Base-by-base conservation (phyloP, 2,113 vertebrate genomes). In the Alosa alosa region DNA sequence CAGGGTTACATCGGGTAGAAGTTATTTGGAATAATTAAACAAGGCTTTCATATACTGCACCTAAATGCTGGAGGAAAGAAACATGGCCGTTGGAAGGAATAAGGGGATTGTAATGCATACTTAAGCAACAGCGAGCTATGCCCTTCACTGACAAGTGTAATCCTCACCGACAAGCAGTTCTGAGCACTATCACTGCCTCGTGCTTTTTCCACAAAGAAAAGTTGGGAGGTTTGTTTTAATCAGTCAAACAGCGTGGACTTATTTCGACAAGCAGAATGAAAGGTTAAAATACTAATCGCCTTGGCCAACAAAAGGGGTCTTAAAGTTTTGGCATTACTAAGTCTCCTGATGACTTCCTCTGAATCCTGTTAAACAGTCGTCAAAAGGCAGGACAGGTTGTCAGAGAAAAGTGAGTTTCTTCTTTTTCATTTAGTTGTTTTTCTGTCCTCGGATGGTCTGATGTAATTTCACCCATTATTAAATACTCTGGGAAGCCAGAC, bases 141-240 rank as follows among this genome's bases (percentile, higher is more conserved):
- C 75, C 15, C 68, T 82, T 36, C 57, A 45, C 46, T 82, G 81
- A 86, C 52, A 86, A 90, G 36, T 88, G 36, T 88, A 89, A 91
- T 89, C 86, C 83, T 83, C 57, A 52, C 10, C 57, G 81, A 88
- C 57, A 64, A 84, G 68, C 81, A 45, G 25, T 22, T 84, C 39
- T 81, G 78, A 84, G 85, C 17, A n/a, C 84, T 52, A n/a, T 85
- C 64, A 78, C n/a, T 64, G 60, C 41, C 44, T 68, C 64, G 8
- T 6, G 1, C 64, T 20, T 22, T 31, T 68, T 68, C 57, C 64
- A 68, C n/a, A 8, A n/a, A 13, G 31, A 39, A 49, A 83, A 50
- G 22, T 39, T 57, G 60, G n/a, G 78, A 6, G n/a, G 83, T 25
- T 31, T 20, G 5, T 7, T 83, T 85, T 41, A 89, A 85, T 86